Conservation (phyloP, 2,888 invertebrate genomes). For the Halictus quadricinctus region DNA sequence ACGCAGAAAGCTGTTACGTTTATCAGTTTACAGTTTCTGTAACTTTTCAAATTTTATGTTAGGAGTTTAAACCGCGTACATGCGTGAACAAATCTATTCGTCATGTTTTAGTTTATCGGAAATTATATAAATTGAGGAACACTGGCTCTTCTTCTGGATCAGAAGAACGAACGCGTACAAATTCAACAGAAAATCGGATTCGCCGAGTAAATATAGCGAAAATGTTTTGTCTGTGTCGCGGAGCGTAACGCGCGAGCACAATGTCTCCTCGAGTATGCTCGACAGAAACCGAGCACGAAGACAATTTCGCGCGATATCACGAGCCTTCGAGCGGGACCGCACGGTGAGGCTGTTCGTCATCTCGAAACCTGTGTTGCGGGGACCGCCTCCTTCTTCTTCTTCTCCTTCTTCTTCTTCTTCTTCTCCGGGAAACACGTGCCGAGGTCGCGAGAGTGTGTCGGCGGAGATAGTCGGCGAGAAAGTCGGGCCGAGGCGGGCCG, state of each 20-base stretch:
- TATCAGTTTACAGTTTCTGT: neutral
- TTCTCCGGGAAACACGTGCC: conserved; percentile 33
- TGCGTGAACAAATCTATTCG: too few species aligned
- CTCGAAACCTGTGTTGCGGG: conserved; percentile 31
- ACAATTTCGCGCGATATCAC: conserved; percentile 57
- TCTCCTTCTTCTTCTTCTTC: conserved; percentile 38
- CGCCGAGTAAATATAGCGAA: conserved; percentile 32
- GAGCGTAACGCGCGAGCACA: conserved; percentile 5
- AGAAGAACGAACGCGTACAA: neutral
- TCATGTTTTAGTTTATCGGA: neutral
- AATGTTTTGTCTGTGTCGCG: conserved; percentile 34
- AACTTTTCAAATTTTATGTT: neutral
- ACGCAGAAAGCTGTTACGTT: neutral
- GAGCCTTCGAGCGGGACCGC: conserved; percentile 43
- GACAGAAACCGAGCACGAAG: conserved; percentile 43
- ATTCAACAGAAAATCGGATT: neutral
- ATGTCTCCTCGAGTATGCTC: conserved; percentile 18
- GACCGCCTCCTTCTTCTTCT: conserved; percentile 38
- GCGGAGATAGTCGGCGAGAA: conserved; percentile 40
- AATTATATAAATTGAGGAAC: neutral
- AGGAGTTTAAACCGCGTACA: neutral
- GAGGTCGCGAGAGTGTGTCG: conserved; percentile 26
- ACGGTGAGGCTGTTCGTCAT: conserved; percentile 59
- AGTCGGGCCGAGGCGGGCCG: conserved; percentile 11
- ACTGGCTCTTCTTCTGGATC: neutral